Conservation (phyloP, 2,113 vertebrate genomes). For the Melanostigma gelatinosum region DNA sequence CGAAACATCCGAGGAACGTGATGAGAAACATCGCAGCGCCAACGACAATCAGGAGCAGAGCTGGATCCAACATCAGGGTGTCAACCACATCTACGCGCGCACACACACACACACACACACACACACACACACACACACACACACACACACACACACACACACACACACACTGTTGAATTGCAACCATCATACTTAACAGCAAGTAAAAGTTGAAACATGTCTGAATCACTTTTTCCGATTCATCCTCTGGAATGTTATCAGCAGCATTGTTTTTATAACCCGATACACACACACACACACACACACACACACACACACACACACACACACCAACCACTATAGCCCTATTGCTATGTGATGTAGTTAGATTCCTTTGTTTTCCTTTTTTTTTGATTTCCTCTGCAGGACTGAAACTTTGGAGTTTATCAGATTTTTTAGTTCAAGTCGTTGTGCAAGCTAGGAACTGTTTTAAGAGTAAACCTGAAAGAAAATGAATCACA, state of each 20-base stretch:
- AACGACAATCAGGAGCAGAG: conserved; percentile 80
- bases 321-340: background rate
- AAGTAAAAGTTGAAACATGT: conserved; percentile 44
- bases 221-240: background rate
- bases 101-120: background rate
- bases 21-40: conserved; percentile 82
- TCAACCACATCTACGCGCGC: conserved; percentile 81
- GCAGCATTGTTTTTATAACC: background rate
- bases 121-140: background rate
- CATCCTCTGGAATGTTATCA: conserved; percentile 42
- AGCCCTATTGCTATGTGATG: background rate
- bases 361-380: background rate
- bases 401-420: background rate
- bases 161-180: background rate
- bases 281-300: background rate
- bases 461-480: background rate
- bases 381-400: background rate
- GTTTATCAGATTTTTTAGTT: background rate
- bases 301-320: background rate
- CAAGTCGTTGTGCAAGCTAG: background rate
- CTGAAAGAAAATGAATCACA: background rate
- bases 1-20: conserved; percentile 85
- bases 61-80: conserved; percentile 81
- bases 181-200: background rate
- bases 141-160: background rate